Evolutionary conservation across 2,113 vertebrate species (phyloP).

Genomic region (Malurus elegans): DNA sequence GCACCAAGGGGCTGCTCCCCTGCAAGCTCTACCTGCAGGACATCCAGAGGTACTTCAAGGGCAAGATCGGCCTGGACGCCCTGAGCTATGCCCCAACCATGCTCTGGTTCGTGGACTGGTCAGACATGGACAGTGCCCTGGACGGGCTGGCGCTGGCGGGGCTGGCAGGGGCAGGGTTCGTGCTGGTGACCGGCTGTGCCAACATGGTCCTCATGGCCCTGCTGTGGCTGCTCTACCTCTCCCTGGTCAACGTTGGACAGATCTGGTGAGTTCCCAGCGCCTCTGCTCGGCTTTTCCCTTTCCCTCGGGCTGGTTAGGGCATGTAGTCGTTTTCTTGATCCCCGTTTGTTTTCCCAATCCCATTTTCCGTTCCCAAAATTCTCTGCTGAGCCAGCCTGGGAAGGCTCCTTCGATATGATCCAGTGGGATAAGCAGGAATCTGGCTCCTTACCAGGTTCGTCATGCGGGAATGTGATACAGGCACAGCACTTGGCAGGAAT

Average conservation of each 20-base stretch:
- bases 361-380: no score
- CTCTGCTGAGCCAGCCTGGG: no score
- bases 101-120: constrained; percentile 91
- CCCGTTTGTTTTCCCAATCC: no score
- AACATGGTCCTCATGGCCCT: constrained; percentile 89
- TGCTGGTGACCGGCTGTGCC: constrained; percentile 83
- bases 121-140: constrained; percentile 83
- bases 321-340: no score
- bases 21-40: constrained; percentile 80
- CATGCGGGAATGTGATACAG: neutral
- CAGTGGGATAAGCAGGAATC: no score
- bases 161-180: constrained; percentile 77
- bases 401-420: no score
- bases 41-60: constrained; percentile 82
- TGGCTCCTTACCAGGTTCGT: neutral
- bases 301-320: no score
- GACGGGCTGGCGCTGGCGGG: constrained; percentile 82
- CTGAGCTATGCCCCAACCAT: constrained; percentile 82
- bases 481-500: neutral
- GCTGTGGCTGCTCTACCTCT: constrained; percentile 92
- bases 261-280: constrained; percentile 81
- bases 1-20: constrained; percentile 85
- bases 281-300: neutral
- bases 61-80: constrained; percentile 73
- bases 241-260: constrained; percentile 90